Percentiles rank a stretch among this genome's conserved stretches.
Evolutionary conservation across 1,140 invertebrate genomes (phyloP).

Genomic region (Metopolophium dirhodum): DNA sequence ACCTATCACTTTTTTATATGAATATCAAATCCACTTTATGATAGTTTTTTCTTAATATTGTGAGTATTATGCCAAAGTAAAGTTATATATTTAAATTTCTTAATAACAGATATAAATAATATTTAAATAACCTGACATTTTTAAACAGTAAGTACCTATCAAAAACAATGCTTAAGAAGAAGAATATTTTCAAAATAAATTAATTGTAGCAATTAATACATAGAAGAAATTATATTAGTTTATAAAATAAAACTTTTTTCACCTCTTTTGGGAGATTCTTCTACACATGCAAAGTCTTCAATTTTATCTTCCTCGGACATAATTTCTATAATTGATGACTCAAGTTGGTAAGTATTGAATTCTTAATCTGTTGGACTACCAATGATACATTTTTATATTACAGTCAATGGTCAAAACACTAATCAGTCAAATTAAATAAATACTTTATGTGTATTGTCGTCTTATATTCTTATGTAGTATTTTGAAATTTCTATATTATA

Average conservation of each 20-base stretch:
- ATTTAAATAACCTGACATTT: too few relatives aligned
- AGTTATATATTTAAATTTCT: neutral
- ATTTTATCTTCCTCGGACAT: constrained; percentile 58
- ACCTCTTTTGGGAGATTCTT: constrained; percentile 61
- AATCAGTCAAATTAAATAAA: neutral
- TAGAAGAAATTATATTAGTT: neutral
- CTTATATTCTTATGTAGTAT: too few relatives aligned
- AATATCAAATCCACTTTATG: neutral
- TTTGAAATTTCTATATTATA: too few relatives aligned
- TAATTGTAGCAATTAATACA: neutral
- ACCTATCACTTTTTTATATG: neutral
- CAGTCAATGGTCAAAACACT: neutral
- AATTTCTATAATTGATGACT: neutral
- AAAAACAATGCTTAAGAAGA: neutral
- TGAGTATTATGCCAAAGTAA: neutral
- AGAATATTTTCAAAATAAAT: neutral
- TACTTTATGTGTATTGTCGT: too few relatives aligned
- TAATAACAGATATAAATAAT: too few relatives aligned
- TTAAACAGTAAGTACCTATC: neutral
- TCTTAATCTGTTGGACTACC: neutral
- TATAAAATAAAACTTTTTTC: neutral
- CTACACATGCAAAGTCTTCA: constrained; percentile 56
- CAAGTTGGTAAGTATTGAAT: neutral
- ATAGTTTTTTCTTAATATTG: neutral
- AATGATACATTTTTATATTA: neutral